These are phyloP conservation scores for Centruroides sculpturatus DNA, from an alignment of 1,140 invertebrate genomes.

Conservation along the genomic window DNA sequence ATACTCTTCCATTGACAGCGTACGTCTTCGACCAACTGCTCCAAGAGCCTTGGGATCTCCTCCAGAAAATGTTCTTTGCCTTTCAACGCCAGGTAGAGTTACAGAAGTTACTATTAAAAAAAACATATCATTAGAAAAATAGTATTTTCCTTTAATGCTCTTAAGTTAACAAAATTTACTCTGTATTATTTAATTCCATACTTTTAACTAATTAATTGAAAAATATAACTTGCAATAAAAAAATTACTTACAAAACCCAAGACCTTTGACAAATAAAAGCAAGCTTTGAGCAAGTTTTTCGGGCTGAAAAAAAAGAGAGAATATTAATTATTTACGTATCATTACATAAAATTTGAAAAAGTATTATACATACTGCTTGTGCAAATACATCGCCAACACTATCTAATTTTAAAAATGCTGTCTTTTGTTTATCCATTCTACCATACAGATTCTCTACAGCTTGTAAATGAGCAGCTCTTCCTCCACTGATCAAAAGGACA, in stretches of 20 bases:
- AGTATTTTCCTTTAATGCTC: too few species aligned
- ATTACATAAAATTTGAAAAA: neutral
- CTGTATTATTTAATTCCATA: too few species aligned
- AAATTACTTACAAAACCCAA: constrained; percentile 19
- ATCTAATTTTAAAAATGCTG: constrained; percentile 67
- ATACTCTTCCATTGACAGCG: constrained; percentile 25
- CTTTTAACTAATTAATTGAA: too few species aligned
- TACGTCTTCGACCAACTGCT: constrained; percentile 21
- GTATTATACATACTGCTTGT: constrained; percentile 37
- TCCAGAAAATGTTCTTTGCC: constrained; percentile 20
- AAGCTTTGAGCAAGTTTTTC: constrained; percentile 24
- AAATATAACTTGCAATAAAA: too few species aligned
- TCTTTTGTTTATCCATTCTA: constrained; percentile 61
- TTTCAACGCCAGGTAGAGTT: constrained; percentile 20
- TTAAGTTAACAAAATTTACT: too few species aligned
- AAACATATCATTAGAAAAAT: too few species aligned
- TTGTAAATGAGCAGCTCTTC: constrained; percentile 57
- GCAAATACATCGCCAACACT: constrained; percentile 59
- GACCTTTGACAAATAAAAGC: constrained; percentile 22
- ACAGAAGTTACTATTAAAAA: constrained; percentile 20
- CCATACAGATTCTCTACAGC: constrained; percentile 50
- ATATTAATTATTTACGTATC: neutral
- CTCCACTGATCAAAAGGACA: constrained; percentile 63
- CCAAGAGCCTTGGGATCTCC: constrained; percentile 17
- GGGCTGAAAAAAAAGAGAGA: constrained; percentile 12